Evolutionary conservation across 2,113 vertebrate species (phyloP).

Genomic region (Clarias macrocephalus): DNA sequence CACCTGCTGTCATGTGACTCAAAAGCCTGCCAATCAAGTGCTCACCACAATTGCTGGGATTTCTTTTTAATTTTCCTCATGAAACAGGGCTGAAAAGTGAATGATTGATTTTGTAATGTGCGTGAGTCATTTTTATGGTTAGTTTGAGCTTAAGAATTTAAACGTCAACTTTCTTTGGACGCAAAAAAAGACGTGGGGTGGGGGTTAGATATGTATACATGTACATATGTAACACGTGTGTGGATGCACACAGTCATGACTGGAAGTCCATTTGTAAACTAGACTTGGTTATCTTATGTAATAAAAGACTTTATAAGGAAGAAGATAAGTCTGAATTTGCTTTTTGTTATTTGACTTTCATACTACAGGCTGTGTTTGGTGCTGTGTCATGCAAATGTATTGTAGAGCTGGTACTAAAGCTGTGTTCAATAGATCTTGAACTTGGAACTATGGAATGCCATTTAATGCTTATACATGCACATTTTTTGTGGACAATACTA

Average conservation of each 20-base stretch:
- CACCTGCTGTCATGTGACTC: constrained; percentile 61
- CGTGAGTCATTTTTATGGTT: constrained; percentile 67
- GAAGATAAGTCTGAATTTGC: constrained; percentile 29
- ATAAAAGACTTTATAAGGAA: constrained; percentile 79
- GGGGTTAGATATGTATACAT: constrained; percentile 67
- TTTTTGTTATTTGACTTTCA: not conserved
- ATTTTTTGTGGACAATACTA: no score
- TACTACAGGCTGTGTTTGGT: not conserved
- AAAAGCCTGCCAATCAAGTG: constrained; percentile 63
- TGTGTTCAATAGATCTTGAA: not conserved
- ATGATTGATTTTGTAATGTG: constrained; percentile 58
- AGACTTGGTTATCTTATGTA: constrained; percentile 78
- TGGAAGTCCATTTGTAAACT: constrained; percentile 79
- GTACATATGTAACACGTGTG: constrained; percentile 73
- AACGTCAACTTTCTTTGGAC: constrained; percentile 56
- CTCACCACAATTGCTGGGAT: constrained; percentile 57
- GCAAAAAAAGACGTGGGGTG: constrained; percentile 61
- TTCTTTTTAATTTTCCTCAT: constrained; percentile 53
- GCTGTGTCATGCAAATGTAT: no score
- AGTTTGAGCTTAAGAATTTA: constrained; percentile 62
- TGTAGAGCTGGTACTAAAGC: not conserved
- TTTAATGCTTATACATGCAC: no score
- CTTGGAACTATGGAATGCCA: no score
- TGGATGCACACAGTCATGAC: constrained; percentile 73
- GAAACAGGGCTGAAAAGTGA: constrained; percentile 55